phyloP scores from a whole-genome alignment of 1,140 invertebrate genomes.

The Limonius californicus region DNA sequence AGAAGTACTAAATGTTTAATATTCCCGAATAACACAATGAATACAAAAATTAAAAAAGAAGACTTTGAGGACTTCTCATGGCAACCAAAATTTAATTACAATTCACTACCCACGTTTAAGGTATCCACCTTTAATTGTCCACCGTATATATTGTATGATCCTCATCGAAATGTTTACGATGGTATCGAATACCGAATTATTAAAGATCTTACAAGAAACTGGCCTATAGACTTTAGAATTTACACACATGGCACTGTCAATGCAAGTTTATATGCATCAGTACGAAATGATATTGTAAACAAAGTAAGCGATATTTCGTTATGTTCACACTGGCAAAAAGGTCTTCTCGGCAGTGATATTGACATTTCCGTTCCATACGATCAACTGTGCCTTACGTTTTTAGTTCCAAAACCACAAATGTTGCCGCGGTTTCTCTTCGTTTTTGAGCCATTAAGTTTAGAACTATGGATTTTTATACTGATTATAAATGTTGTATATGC shows the following conservation, averaged over 20 bases:
- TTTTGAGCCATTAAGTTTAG: neutral
- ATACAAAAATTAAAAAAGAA: too few relatives aligned
- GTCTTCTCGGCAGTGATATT: too few relatives aligned
- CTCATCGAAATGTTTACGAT: neutral
- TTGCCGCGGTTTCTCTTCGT: neutral
- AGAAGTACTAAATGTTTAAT: too few relatives aligned
- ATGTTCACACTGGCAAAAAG: too few relatives aligned
- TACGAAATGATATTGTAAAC: too few relatives aligned
- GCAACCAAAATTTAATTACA: too few relatives aligned
- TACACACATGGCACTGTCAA: neutral
- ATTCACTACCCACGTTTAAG: too few relatives aligned
- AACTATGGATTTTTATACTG: slow-evolving; percentile 8
- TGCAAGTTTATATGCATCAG: neutral
- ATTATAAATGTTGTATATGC: neutral
- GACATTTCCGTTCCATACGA: too few relatives aligned
- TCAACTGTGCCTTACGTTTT: slow-evolving; percentile 15
- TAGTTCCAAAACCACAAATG: slow-evolving; percentile 19
- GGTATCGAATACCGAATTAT: slow-evolving; percentile 37
- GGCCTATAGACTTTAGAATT: neutral
- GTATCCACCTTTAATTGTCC: neutral
- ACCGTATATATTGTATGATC: slow-evolving; percentile 6
- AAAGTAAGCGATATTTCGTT: too few relatives aligned
- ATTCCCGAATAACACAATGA: too few relatives aligned
- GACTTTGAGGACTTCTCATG: too few relatives aligned
- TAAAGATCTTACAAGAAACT: slow-evolving; percentile 48